Conservation (phyloP, 2,888 invertebrate genomes). For the Drosophila robusta region DNA sequence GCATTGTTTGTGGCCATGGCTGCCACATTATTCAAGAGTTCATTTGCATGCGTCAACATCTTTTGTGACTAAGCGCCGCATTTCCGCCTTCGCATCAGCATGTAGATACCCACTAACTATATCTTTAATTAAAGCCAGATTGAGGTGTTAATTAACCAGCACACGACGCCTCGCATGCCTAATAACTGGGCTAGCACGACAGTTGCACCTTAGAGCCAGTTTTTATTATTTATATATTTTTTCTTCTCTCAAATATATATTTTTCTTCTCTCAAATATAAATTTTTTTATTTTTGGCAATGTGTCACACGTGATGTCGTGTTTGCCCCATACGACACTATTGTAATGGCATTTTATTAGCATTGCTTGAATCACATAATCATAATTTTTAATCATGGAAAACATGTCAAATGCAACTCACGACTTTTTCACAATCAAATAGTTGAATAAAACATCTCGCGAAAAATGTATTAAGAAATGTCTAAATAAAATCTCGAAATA, state of each 20-base stretch:
- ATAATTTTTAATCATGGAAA: slow-evolving; percentile 73
- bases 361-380: slow-evolving; percentile 65
- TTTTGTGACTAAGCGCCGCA: slow-evolving; percentile 65
- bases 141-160: slow-evolving; percentile 67
- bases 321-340: slow-evolving; percentile 43
- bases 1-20: slow-evolving; percentile 51
- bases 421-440: slow-evolving; percentile 39
- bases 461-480: slow-evolving; percentile 37
- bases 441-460: slow-evolving; percentile 27
- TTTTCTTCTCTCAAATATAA: neutral
- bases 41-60: slow-evolving; percentile 72
- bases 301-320: slow-evolving; percentile 52
- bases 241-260: neutral
- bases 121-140: slow-evolving; percentile 56
- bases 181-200: slow-evolving; percentile 68
- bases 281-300: slow-evolving; percentile 44
- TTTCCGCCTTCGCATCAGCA: slow-evolving; percentile 65
- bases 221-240: slow-evolving; percentile 10
- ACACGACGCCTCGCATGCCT: slow-evolving; percentile 44
- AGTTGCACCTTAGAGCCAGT: neutral
- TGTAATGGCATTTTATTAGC: slow-evolving; percentile 66
- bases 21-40: slow-evolving; percentile 45
- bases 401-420: slow-evolving; percentile 59
- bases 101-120: slow-evolving; percentile 35
- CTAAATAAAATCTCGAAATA: slow-evolving; percentile 1